Conservation (phyloP, 2,113 vertebrate species). For the Protobothrops flavoviridis region DNA sequence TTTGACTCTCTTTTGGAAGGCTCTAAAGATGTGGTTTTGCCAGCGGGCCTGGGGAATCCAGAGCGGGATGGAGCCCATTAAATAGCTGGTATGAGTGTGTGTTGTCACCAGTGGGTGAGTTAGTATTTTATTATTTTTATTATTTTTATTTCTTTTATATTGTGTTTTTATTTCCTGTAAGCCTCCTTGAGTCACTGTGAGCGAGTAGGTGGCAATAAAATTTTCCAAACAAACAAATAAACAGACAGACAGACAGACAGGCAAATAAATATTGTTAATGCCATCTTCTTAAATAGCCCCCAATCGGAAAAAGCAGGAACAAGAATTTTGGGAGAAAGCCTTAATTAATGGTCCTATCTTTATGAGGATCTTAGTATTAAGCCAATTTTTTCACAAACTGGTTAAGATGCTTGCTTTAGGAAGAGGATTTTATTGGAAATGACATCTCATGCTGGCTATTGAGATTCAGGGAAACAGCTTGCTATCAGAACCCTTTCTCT, state of each 20-base stretch:
- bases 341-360: not conserved
- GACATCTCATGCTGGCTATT: not conserved
- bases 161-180: not conserved
- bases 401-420: not conserved
- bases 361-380: not conserved
- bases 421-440: not conserved
- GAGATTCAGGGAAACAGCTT: not conserved
- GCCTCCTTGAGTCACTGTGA: not conserved
- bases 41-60: not conserved
- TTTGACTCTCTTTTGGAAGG: not conserved
- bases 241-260: no score
- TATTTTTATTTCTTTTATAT: not conserved
- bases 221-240: no score
- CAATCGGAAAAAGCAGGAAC: not conserved
- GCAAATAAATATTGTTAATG: not conserved
- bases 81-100: not conserved
- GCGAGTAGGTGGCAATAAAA: not conserved
- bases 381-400: not conserved
- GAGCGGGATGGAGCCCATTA: not conserved
- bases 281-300: not conserved
- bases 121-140: not conserved
- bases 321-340: not conserved
- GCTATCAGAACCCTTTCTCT: conserved; percentile 1
- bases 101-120: not conserved
- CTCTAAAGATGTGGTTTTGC: not conserved